Base-by-base conservation (phyloP, 2,113 vertebrate genomes). In the Psammodynastes pulverulentus region DNA sequence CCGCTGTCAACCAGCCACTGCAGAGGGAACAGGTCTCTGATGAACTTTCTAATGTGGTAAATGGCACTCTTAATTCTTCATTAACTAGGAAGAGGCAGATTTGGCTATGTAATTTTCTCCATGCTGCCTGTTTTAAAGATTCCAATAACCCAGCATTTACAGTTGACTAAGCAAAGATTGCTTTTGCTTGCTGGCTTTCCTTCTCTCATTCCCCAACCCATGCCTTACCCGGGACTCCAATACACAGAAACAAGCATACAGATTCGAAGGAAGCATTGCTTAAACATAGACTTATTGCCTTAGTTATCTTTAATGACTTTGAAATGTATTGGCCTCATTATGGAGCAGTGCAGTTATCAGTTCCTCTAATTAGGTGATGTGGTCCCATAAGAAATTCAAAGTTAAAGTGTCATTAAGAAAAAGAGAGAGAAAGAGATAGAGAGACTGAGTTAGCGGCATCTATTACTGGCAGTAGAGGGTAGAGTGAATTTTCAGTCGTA, bases 221-320 rank as follows among this genome's bases (percentile, higher is more conserved):
- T 10, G 1, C 10, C 45, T 43, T 15, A 13, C 9, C 5, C 39
- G 13, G 26, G 15, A 29, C 46, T n/a, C 95, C 97, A 96, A 87
- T 96, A 97, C 96, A 97, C 97, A 97, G 94, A 92, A 95, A 94
- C 97, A 97, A 97, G 97, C 98, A 98, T 98, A 98, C 98, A 98
- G 98, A 91, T 98, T 98, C 97, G 97, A 98, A 97, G 97, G 97
- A 98, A 98, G 97, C 97, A 97, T 98, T 95, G 98, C 98, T 99
- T 98, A 98, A 98, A 98, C 98, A 96, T 97, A 98, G 98, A 99
- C 98, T 98, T 99, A 98, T 98, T 98, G 98, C 98, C 97, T 97
- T 98, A 97, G 98, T 99, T 99, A 99, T 98, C 98, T 98, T 98
- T 99, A 99, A 99, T 98, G 99, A 99, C 98, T 99, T 99, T 98